A percentile compares a stretch with the other conserved stretches of the same genome.
phyloP scores from a whole-genome alignment of 2,888 invertebrate species.

The Suillia variegata region DNA sequence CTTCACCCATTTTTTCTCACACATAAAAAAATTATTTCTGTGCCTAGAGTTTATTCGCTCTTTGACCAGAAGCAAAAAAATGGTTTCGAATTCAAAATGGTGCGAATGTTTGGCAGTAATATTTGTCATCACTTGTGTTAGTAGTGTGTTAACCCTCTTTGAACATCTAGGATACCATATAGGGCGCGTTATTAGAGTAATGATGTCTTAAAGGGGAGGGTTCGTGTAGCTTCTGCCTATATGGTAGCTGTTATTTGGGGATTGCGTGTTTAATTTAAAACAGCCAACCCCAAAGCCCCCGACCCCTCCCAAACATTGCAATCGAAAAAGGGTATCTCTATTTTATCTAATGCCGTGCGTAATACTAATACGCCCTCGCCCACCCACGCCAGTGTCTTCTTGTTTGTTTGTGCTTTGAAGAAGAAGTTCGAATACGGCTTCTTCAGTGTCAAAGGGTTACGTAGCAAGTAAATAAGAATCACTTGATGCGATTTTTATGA shows the following conservation, averaged over 20 bases:
- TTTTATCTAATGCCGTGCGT: constrained; percentile 2
- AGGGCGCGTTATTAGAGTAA: constrained; percentile 14
- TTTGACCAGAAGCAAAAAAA: neutral
- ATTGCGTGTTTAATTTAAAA: neutral
- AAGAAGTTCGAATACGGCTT: too few relatives aligned
- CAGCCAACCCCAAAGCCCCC: too few relatives aligned
- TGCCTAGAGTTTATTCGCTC: constrained; percentile 6
- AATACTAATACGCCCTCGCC: too few relatives aligned
- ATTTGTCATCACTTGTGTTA: constrained; percentile 9
- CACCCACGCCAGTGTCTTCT: neutral
- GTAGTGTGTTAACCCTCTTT: too few relatives aligned
- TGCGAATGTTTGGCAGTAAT: constrained; percentile 7
- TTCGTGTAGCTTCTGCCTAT: neutral
- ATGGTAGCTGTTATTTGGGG: neutral
- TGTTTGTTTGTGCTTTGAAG: too few relatives aligned
- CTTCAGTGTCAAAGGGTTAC: constrained; percentile 5
- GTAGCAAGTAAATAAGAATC: constrained; percentile 31
- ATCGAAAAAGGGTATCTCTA: neutral
- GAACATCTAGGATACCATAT: too few relatives aligned
- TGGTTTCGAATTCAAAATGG: constrained; percentile 7
- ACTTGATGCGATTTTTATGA: constrained; percentile 52
- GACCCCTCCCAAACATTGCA: too few relatives aligned
- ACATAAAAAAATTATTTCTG: neutral
- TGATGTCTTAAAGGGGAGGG: constrained; percentile 7
- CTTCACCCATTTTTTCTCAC: constrained; percentile 2